Evolutionary conservation across 2,888 invertebrate species (phyloP).

Genomic region (Orgyia antiqua): DNA sequence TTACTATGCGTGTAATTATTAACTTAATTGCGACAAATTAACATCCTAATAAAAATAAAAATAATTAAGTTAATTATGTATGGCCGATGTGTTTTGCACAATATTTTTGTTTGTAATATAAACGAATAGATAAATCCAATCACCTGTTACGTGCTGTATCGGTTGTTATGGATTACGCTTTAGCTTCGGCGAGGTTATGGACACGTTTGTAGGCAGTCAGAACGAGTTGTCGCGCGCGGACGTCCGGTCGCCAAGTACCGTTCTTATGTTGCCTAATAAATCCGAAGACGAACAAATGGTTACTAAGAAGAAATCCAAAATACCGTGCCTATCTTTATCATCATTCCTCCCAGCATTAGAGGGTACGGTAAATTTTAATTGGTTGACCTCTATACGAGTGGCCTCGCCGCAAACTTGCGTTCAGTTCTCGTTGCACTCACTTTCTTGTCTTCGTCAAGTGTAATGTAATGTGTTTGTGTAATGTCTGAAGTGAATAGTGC

Average conservation of each 20-base stretch:
- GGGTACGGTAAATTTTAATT: slow-evolving; percentile 56
- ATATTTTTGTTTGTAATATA: too few relatives aligned
- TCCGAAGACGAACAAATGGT: slow-evolving; percentile 66
- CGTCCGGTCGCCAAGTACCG: slow-evolving; percentile 50
- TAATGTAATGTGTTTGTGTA: slow-evolving; percentile 60
- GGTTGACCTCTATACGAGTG: slow-evolving; percentile 58
- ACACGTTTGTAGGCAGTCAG: slow-evolving; percentile 60
- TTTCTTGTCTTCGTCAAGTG: slow-evolving; percentile 74
- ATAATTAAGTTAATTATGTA: too few relatives aligned
- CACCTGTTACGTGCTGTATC: slow-evolving; percentile 30
- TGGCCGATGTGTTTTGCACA: too few relatives aligned
- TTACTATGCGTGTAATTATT: too few relatives aligned
- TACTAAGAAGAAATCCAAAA: slow-evolving; percentile 72
- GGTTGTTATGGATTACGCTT: slow-evolving; percentile 47
- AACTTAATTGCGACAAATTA: too few relatives aligned
- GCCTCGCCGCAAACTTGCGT: slow-evolving; percentile 67
- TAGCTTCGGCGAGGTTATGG: slow-evolving; percentile 56
- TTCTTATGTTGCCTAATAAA: slow-evolving; percentile 65
- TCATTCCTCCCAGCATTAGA: slow-evolving; percentile 70
- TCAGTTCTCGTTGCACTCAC: slow-evolving; percentile 70
- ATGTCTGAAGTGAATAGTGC: slow-evolving; percentile 43
- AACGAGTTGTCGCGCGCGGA: slow-evolving; percentile 60
- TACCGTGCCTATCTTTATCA: slow-evolving; percentile 70
- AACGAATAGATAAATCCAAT: too few relatives aligned
- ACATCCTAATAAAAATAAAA: too few relatives aligned